Evolutionary conservation across 2,888 invertebrate genomes (phyloP).

Genomic region (Drosophila pseudotalamancana): DNA sequence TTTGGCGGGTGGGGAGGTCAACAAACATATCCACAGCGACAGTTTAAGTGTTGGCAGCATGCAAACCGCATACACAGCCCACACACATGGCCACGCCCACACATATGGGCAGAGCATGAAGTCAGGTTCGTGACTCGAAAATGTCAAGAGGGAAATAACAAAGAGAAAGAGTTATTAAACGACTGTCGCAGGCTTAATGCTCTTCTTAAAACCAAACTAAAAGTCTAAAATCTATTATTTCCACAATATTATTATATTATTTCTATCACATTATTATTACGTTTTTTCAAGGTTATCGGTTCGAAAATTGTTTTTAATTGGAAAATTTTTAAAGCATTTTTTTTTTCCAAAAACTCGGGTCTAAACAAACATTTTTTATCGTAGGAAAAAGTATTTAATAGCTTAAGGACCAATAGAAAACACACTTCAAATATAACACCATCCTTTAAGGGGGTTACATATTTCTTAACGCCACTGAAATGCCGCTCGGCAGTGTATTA

Average conservation of each 20-base stretch:
- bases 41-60: conserved; percentile 70
- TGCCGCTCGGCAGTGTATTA: background rate
- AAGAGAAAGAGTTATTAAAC: background rate
- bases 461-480: fast-evolving
- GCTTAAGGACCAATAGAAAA: background rate
- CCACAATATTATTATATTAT: no score
- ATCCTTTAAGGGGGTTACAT: no score
- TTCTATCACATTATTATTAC: no score
- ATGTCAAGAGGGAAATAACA: conserved; percentile 35
- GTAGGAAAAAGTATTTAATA: no score
- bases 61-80: conserved; percentile 48
- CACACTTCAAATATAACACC: no score
- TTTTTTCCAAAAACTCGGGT: no score
- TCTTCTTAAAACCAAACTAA: no score
- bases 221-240: no score
- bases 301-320: no score
- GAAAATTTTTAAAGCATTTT: no score
- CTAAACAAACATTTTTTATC: no score
- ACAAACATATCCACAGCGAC: conserved; percentile 51
- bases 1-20: conserved; percentile 13
- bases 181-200: background rate
- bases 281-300: no score
- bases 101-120: conserved; percentile 33
- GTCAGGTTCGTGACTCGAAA: conserved; percentile 54
- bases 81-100: conserved; percentile 36